Percentiles rank a stretch among this genome's conserved stretches.
These are phyloP conservation scores for Notolepis coatsorum DNA, from an alignment of 2,797 vertebrate species.

Conservation along the genomic window DNA sequence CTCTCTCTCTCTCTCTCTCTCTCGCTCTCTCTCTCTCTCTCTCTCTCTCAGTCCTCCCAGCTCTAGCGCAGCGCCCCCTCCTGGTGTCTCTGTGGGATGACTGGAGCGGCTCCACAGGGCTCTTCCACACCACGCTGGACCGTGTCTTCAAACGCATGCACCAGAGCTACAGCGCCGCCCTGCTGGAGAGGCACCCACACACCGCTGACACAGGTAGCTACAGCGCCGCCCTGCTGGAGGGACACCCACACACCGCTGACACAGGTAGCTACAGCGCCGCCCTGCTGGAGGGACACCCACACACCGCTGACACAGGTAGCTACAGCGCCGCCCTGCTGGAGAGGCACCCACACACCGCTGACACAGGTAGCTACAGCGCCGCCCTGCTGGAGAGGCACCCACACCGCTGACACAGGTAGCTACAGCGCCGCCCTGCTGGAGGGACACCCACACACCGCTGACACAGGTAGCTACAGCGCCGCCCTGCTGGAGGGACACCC, in stretches of 20 bases:
- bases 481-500: no score
- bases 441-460: no score
- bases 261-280: not conserved
- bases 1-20: slow-evolving; percentile 9
- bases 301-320: slow-evolving; percentile 31
- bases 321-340: no score
- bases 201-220: slow-evolving; percentile 84
- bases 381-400: no score
- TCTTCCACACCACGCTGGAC: slow-evolving; percentile 92
- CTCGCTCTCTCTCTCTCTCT: slow-evolving; percentile 72
- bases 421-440: no score
- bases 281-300: not conserved
- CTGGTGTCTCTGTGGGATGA: slow-evolving; percentile 93
- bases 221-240: not conserved
- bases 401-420: no score
- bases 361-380: no score
- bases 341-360: slow-evolving; percentile 8
- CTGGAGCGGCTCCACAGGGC: slow-evolving; percentile 85
- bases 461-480: no score
- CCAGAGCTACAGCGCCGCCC: slow-evolving; percentile 76
- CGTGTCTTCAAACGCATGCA: slow-evolving; percentile 88
- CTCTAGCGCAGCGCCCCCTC: slow-evolving; percentile 84
- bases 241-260: slow-evolving; percentile 15
- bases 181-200: slow-evolving; percentile 85
- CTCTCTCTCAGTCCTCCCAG: slow-evolving; percentile 85